These are phyloP conservation scores for Drosophila athabasca DNA, from an alignment of 1,140 invertebrate species.

Conservation along the genomic window DNA sequence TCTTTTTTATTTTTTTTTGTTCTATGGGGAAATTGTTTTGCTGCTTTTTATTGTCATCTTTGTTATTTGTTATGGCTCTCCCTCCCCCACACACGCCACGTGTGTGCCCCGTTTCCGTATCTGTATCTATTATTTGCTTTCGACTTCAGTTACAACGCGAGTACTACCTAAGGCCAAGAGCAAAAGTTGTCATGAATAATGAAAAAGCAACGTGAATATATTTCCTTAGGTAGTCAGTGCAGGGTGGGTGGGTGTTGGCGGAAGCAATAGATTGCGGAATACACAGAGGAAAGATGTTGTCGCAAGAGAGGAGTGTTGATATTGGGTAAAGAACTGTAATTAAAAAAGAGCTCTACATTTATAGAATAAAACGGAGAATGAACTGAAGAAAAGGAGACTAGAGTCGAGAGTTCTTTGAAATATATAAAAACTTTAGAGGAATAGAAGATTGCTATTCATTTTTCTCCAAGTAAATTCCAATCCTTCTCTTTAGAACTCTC, in stretches of 20 bases:
- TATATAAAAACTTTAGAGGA: too few relatives aligned
- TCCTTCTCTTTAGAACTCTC: too few relatives aligned
- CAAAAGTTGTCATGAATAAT: slow-evolving; percentile 79
- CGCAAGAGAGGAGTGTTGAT: too few relatives aligned
- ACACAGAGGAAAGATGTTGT: neutral
- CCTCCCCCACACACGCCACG: neutral
- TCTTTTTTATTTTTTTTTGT: slow-evolving; percentile 19
- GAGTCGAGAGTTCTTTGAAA: too few relatives aligned
- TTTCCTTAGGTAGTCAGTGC: slow-evolving; percentile 48
- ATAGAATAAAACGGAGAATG: too few relatives aligned
- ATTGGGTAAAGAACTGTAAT: too few relatives aligned
- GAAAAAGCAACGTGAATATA: slow-evolving; percentile 79
- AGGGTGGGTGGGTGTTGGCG: neutral
- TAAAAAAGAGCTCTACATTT: too few relatives aligned
- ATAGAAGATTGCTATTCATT: too few relatives aligned
- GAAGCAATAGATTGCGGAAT: neutral
- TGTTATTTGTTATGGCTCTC: slow-evolving; percentile 68
- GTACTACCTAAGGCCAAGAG: slow-evolving; percentile 47
- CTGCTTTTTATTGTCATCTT: slow-evolving; percentile 81
- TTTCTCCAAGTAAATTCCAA: too few relatives aligned
- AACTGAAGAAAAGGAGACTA: too few relatives aligned
- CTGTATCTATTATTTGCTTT: slow-evolving; percentile 64
- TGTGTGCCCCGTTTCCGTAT: slow-evolving; percentile 25
- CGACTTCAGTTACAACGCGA: slow-evolving; percentile 64
- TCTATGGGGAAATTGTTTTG: slow-evolving; percentile 72